Evolutionary conservation across 2,113 vertebrate genomes (phyloP).

Genomic region (Grammomys dolichurus): DNA sequence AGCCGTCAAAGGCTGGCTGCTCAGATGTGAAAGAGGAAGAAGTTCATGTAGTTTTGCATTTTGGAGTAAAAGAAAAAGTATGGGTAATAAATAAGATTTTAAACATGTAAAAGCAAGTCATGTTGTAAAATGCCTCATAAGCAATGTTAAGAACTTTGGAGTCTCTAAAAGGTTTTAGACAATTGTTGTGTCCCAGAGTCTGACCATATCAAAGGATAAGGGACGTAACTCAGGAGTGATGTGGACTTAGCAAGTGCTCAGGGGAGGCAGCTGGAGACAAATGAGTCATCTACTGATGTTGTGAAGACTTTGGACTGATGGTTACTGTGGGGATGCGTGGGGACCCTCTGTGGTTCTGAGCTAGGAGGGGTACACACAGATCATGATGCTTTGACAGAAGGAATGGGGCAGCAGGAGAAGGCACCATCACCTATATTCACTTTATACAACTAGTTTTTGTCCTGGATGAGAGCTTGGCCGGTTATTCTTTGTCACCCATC

Average conservation of each 20-base stretch:
- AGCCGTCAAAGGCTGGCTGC: rapidly evolving
- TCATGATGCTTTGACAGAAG: background rate
- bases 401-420: background rate
- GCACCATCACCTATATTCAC: rapidly evolving
- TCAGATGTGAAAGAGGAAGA: background rate
- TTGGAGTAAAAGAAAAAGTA: background rate
- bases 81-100: background rate
- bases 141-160: background rate
- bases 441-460: background rate
- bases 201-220: background rate
- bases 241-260: background rate
- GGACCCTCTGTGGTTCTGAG: background rate
- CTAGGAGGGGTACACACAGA: background rate
- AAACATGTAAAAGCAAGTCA: background rate
- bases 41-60: background rate
- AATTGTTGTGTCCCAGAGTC: background rate
- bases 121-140: background rate
- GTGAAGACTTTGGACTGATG: background rate
- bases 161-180: background rate
- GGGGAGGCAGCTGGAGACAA: background rate
- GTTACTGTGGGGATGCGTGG: background rate
- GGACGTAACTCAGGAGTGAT: background rate
- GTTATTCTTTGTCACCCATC: background rate
- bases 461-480: background rate
- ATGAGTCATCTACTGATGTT: background rate